These are phyloP conservation scores for Spinus olivaceus DNA, from an alignment of 2,797 vertebrate genomes.

Conservation along the genomic window DNA sequence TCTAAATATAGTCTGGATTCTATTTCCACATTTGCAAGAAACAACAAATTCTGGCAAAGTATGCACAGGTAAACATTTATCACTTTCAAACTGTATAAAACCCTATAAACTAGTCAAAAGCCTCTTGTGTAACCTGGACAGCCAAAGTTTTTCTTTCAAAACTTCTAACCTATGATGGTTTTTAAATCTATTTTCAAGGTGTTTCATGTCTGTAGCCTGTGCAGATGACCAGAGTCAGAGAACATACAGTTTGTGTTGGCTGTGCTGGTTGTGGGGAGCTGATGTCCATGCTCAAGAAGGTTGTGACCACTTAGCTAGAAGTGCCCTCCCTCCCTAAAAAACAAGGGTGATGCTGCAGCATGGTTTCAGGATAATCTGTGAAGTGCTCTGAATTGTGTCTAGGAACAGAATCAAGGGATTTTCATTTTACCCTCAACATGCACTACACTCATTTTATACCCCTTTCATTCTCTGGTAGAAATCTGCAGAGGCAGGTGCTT, in stretches of 20 bases:
- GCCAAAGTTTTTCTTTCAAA: not conserved
- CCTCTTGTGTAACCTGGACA: not conserved
- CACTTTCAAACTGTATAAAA: not conserved
- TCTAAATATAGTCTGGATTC: not conserved
- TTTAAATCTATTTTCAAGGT: not conserved
- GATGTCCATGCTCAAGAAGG: fast-evolving
- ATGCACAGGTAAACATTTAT: not conserved
- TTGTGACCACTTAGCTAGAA: not conserved
- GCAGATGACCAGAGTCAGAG: not conserved
- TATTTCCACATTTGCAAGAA: not conserved
- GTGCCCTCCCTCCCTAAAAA: not conserved
- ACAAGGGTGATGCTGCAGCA: not conserved
- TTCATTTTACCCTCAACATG: slow-evolving; percentile 29
- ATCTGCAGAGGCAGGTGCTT: slow-evolving; percentile 54
- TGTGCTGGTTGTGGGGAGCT: not conserved
- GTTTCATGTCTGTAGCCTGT: not conserved
- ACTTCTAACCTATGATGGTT: not conserved
- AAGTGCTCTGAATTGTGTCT: slow-evolving; percentile 20
- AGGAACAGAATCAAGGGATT: slow-evolving; percentile 46
- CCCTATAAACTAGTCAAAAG: not conserved
- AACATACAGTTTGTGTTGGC: not conserved
- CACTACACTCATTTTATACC: slow-evolving; percentile 42
- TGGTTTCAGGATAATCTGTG: not conserved
- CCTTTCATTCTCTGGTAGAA: slow-evolving; percentile 49
- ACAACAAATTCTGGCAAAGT: not conserved